Conservation (phyloP, 2,113 vertebrate genomes). For the Lepisosteus osseus region DNA sequence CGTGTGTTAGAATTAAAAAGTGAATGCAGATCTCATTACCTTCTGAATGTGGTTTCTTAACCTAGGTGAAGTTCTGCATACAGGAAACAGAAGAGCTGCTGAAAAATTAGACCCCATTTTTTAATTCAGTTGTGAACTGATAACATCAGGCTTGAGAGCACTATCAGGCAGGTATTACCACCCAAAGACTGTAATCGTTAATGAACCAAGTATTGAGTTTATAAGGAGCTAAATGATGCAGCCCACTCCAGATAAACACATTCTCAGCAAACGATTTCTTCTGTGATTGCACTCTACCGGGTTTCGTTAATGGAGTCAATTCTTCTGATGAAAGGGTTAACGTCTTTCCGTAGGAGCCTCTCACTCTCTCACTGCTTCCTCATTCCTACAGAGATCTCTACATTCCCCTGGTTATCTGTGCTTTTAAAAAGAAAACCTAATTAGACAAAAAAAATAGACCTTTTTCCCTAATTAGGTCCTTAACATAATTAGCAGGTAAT, state of each 20-base stretch:
- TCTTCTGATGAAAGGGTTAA: conserved; percentile 71
- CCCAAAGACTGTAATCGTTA: conserved; percentile 72
- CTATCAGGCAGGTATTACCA: conserved; percentile 70
- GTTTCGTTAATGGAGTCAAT: conserved; percentile 66
- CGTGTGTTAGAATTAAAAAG: too few relatives aligned
- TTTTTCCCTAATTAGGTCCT: conserved; percentile 94
- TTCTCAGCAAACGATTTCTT: conserved; percentile 74
- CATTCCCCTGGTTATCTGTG: conserved; percentile 75
- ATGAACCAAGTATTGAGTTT: conserved; percentile 74
- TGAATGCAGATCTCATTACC: too few relatives aligned
- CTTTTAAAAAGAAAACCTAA: conserved; percentile 87
- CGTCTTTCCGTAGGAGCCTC: conserved; percentile 67
- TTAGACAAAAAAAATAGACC: conserved; percentile 78
- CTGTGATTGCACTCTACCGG: conserved; percentile 70
- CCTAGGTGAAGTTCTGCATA: conserved; percentile 16
- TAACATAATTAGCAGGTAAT: conserved; percentile 97
- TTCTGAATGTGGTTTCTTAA: neutral
- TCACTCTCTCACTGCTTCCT: conserved; percentile 72
- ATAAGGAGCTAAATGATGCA: conserved; percentile 73
- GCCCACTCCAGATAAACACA: conserved; percentile 71
- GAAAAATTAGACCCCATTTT: conserved; percentile 61
- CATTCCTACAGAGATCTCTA: conserved; percentile 69
- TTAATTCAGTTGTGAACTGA: conserved; percentile 59
- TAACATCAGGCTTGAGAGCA: conserved; percentile 56
- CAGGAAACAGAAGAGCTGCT: conserved; percentile 38